These are phyloP conservation scores for Phaethon lepturus DNA, from an alignment of 2,113 vertebrate species.

Conservation along the genomic window DNA sequence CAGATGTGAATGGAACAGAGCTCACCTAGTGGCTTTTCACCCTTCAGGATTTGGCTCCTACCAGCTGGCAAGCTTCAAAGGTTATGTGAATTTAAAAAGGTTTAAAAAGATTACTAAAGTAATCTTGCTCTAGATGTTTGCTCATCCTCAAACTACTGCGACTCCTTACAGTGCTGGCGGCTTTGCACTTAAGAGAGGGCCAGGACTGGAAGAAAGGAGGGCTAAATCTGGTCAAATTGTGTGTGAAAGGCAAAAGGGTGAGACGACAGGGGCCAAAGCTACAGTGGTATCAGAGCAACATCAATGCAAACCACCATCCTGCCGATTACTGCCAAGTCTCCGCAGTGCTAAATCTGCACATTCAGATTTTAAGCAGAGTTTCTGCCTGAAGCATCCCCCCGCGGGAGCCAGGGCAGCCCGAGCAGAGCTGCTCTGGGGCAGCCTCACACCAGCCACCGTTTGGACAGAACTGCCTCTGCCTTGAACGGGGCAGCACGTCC, in stretches of 20 bases:
- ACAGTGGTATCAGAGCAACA: not conserved
- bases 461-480: not conserved
- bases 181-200: not conserved
- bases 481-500: not conserved
- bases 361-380: not conserved
- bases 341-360: not conserved
- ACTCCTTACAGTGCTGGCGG: not conserved
- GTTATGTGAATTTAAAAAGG: conserved; percentile 2
- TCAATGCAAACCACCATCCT: not conserved
- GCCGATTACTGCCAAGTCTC: not conserved
- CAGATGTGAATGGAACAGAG: not conserved
- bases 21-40: not conserved
- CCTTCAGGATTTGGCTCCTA: not conserved
- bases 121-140: not conserved
- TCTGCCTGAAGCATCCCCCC: not conserved
- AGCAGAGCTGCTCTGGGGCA: not conserved
- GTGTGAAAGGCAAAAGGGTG: not conserved
- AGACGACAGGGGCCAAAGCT: not conserved
- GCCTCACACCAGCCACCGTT: rapidly evolving
- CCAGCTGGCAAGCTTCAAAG: conserved; percentile 30
- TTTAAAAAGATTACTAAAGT: not conserved
- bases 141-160: not conserved
- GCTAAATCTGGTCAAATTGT: conserved; percentile 13
- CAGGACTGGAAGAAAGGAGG: not conserved
- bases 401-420: not conserved